phyloP scores from a whole-genome alignment of 2,888 invertebrate genomes.

The Metallyticus violacea region DNA sequence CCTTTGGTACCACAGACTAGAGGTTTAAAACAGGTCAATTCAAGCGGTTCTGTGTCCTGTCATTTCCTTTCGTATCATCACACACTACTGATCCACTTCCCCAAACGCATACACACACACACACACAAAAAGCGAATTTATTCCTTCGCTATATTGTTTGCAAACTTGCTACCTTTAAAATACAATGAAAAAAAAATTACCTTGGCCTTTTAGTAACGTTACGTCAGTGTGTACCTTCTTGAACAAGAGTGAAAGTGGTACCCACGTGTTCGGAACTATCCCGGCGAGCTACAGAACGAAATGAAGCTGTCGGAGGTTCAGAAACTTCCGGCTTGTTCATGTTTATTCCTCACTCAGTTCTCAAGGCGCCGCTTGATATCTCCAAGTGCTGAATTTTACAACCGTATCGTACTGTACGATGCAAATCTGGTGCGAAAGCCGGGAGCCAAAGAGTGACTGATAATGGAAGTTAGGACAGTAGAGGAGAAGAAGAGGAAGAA shows the following conservation, averaged over 20 bases:
- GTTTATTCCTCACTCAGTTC: background rate
- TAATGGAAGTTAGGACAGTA: background rate
- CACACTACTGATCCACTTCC: too few species aligned
- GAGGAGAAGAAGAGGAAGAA: background rate
- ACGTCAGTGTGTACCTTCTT: background rate
- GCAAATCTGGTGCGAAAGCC: background rate
- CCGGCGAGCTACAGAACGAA: too few species aligned
- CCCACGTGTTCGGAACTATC: background rate
- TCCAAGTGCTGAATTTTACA: too few species aligned
- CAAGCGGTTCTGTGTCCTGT: background rate
- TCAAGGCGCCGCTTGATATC: background rate
- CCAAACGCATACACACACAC: background rate
- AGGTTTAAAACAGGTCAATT: background rate
- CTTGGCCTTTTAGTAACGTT: slow-evolving; percentile 2
- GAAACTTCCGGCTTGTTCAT: background rate
- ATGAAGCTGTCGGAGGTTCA: background rate
- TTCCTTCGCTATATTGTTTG: background rate
- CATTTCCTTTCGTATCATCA: background rate
- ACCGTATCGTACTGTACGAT: background rate
- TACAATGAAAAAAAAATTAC: background rate
- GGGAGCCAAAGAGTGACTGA: background rate
- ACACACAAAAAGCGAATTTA: background rate
- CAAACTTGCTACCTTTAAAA: too few species aligned
- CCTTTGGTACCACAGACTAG: background rate
- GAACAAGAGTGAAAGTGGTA: slow-evolving; percentile 3